Evolutionary conservation across 64 coral and sea anemone species (phyloP), one percentile per base, ranked within the genome.

Genomic region (Stichodactyla mertensii): DNA sequence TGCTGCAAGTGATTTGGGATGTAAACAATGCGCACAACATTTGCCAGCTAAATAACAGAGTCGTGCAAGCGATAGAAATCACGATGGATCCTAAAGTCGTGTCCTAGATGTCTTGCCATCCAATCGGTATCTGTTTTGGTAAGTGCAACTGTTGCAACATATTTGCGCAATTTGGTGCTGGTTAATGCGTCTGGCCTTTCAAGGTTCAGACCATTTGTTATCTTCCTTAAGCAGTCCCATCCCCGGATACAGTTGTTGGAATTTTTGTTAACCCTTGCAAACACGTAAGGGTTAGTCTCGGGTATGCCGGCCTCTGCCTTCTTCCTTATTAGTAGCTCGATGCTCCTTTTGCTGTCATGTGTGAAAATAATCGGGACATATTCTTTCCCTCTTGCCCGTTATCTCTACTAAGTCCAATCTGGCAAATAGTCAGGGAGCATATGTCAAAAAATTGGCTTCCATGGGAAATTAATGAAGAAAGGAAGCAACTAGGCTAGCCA

Each of bases 71-170:
- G 60, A 62, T 62, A 62, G 13, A 62, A 86, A 18, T 86, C 16
- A 19, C 51, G 61, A 18, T 71, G 62, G 52, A 70, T n/a, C 2
- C 36, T 4, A n/a, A 86, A 55, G 31, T 70, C 64, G 1, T 67
- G 45, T n/a, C 85, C 60, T 16, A 70, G 11, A 12, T 70, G 60
- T 16, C 45, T 53, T 6, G 84, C 84, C 6, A 86, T 7, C 85
- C 85, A 70, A 11, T 86, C 61, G 18, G 55, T 6, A 53, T 86
- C 62, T 10, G 19, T 86, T 10, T 86, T 58, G 51, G 64, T 27
- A 3, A 86, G 61, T 1, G 61, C 64, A 7, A 86, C 84, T 52
- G 84, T 86, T 18, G 84, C 84, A 6, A 86, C 62, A 69, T 86
- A 55, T 13, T 86, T 86, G 5, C 64, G 16, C 7, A 86, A 36